Conservation (phyloP, 2,888 invertebrate genomes). For the Rhagium mordax region DNA sequence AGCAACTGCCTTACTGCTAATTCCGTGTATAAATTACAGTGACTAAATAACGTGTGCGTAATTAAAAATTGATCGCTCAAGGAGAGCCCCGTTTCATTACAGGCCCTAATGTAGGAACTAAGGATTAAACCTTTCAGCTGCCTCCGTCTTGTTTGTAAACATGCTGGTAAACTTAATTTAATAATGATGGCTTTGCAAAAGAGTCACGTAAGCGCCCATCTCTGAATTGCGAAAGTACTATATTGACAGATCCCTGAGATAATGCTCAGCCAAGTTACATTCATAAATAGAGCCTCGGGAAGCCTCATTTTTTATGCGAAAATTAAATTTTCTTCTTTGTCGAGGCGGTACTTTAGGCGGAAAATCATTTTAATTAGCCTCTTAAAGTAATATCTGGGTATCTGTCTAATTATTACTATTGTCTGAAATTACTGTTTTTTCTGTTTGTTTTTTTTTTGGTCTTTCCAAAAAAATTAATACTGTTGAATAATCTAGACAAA, state of each 20-base stretch:
- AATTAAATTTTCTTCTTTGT: background rate
- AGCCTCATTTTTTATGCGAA: background rate
- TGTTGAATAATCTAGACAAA: too few species aligned
- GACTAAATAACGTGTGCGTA: too few species aligned
- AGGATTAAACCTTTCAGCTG: background rate
- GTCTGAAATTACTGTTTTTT: too few species aligned
- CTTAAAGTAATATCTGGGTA: background rate
- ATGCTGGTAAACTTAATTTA: background rate
- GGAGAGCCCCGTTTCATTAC: background rate
- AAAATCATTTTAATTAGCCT: background rate
- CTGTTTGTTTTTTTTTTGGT: too few species aligned
- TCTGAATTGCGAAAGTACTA: background rate
- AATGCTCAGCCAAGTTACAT: background rate
- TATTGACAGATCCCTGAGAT: background rate
- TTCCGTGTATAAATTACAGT: too few species aligned
- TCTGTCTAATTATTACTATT: background rate
- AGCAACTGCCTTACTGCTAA: too few species aligned
- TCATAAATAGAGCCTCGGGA: background rate
- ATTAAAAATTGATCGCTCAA: background rate
- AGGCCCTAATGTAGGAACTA: background rate
- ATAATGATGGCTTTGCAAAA: background rate
- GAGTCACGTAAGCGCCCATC: background rate
- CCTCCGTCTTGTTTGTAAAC: background rate
- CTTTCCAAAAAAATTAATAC: too few species aligned
- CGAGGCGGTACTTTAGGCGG: background rate